A percentile compares a stretch with the other conserved stretches of the same genome.
These are phyloP conservation scores for Hermetia illucens DNA, from an alignment of 1,140 invertebrate genomes.

Conservation along the genomic window DNA sequence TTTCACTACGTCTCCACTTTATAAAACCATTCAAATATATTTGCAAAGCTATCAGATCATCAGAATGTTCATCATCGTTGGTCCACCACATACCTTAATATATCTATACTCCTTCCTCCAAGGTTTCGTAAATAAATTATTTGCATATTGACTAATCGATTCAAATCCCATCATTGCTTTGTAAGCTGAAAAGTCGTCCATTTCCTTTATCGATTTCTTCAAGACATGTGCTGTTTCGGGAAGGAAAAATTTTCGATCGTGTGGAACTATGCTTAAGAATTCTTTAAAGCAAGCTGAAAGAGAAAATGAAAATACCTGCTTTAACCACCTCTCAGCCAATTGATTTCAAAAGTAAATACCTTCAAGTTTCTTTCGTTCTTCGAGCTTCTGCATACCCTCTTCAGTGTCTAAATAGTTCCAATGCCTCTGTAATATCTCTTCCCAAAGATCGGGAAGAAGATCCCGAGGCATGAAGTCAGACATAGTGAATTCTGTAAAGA, in stretches of 20 bases:
- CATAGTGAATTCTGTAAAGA: too few relatives aligned
- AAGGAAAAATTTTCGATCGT: slow-evolving; percentile 63
- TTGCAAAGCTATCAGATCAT: background rate
- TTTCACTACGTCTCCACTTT: too few relatives aligned
- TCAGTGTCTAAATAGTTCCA: slow-evolving; percentile 61
- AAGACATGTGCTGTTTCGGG: slow-evolving; percentile 58
- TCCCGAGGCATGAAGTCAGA: slow-evolving; percentile 24
- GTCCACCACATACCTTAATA: slow-evolving; percentile 44
- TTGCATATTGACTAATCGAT: slow-evolving; percentile 68
- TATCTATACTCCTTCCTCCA: slow-evolving; percentile 75
- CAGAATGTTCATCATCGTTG: background rate
- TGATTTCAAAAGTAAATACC: slow-evolving; percentile 33
- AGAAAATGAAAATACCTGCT: slow-evolving; percentile 1
- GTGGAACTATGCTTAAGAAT: slow-evolving; percentile 60
- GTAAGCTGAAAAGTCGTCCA: slow-evolving; percentile 63
- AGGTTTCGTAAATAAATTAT: slow-evolving; percentile 68
- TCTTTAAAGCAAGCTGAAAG: slow-evolving; percentile 58
- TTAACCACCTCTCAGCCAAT: background rate
- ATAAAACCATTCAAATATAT: too few relatives aligned
- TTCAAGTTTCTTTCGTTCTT: slow-evolving; percentile 58
- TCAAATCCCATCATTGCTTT: slow-evolving; percentile 67
- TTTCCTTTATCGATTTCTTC: slow-evolving; percentile 48
- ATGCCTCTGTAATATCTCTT: slow-evolving; percentile 52
- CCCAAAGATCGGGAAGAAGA: slow-evolving; percentile 39
- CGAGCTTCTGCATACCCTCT: slow-evolving; percentile 56